Evolutionary conservation across 2,888 invertebrate species (phyloP).

Genomic region (Nesidiocoris tenuis): DNA sequence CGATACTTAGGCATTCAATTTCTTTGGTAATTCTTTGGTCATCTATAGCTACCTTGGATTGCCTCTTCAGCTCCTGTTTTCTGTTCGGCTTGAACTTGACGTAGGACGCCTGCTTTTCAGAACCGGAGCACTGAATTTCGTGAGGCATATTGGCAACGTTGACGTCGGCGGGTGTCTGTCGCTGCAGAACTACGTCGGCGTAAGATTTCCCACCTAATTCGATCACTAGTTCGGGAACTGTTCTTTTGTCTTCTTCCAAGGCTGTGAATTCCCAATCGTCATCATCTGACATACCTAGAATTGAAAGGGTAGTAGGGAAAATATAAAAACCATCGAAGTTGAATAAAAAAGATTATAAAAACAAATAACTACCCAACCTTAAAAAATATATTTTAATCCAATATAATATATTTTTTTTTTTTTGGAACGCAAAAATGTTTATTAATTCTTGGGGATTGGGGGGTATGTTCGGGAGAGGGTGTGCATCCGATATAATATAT

Average conservation of each 20-base stretch:
- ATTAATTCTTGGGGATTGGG: no score
- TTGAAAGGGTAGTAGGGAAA: no score
- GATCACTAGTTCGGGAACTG: constrained; percentile 27
- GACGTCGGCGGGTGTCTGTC: constrained; percentile 12
- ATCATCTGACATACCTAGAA: constrained; percentile 37
- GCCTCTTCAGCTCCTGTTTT: constrained; percentile 17
- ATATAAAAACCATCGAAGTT: no score
- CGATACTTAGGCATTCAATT: no score
- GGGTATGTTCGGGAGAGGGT: no score
- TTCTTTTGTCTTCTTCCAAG: constrained; percentile 38
- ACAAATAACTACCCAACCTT: no score
- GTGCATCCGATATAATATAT: no score
- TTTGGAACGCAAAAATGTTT: no score
- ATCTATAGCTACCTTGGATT: constrained; percentile 11
- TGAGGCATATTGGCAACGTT: constrained; percentile 13
- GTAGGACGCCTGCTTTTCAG: constrained; percentile 10
- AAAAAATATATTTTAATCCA: not conserved
- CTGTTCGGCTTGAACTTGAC: constrained; percentile 17
- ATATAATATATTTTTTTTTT: not conserved
- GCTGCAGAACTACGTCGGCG: constrained; percentile 31
- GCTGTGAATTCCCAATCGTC: constrained; percentile 41
- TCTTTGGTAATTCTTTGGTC: no score
- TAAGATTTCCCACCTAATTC: constrained; percentile 30
- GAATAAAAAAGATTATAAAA: no score
- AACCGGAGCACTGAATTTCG: constrained; percentile 2